These are phyloP conservation scores for Centropyge bicolor DNA, from an alignment of 2,797 vertebrate species.

Conservation along the genomic window DNA sequence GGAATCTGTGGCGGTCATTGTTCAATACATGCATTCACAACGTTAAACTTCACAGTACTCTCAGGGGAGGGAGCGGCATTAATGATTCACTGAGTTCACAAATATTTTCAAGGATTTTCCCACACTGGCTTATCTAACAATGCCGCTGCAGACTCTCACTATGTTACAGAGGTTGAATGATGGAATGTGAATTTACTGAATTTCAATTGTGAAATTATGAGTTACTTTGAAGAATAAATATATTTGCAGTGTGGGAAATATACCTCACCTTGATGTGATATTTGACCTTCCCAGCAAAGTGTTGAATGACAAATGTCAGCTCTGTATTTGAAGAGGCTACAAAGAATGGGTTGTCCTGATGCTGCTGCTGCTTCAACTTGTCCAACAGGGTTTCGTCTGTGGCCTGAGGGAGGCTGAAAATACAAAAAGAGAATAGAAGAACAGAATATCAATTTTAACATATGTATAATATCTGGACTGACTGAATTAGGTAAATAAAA, in stretches of 20 bases:
- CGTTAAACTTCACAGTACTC: conserved; percentile 13
- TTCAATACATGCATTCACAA: conserved; percentile 6
- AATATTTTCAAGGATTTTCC: conserved; percentile 41
- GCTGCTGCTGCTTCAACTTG: conserved; percentile 92
- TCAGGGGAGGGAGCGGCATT: conserved; percentile 15
- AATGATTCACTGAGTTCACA: conserved; percentile 60
- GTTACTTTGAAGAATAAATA: background rate
- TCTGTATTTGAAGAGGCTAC: conserved; percentile 87
- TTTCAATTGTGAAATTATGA: background rate
- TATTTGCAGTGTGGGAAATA: conserved; percentile 19
- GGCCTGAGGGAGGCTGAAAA: conserved; percentile 88
- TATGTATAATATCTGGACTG: background rate
- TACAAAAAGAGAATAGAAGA: conserved; percentile 47
- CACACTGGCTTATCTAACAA: conserved; percentile 59
- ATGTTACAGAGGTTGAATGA: background rate
- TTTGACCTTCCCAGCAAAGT: conserved; percentile 93
- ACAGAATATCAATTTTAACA: conserved; percentile 21
- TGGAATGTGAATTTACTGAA: conserved; percentile 3
- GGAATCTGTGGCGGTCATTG: background rate
- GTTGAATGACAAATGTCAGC: conserved; percentile 90
- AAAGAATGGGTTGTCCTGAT: conserved; percentile 90
- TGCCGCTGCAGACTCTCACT: conserved; percentile 10
- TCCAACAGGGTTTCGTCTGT: conserved; percentile 90
- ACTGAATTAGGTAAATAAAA: background rate
- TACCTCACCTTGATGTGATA: conserved; percentile 92